phyloP scores from a whole-genome alignment of 2,888 invertebrate species.

The Chymomyza caudatula region DNA sequence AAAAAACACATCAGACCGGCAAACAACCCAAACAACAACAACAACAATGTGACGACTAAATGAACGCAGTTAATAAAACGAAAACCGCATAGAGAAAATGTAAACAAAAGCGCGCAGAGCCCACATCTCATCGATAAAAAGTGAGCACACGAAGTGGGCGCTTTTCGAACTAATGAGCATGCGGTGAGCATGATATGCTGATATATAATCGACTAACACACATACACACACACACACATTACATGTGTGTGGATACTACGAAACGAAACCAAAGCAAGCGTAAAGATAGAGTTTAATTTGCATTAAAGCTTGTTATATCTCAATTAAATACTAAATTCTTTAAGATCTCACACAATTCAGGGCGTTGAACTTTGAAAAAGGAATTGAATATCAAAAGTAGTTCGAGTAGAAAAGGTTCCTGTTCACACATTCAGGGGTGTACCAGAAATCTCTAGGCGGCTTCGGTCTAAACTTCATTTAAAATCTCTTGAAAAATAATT shows the following conservation, averaged over 20 bases:
- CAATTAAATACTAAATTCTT: neutral
- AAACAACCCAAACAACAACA: slow-evolving; percentile 2
- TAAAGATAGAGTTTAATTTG: neutral
- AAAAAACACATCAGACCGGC: neutral
- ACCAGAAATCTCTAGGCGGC: no score
- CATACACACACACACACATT: neutral
- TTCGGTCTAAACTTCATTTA: no score
- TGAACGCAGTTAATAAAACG: slow-evolving; percentile 62
- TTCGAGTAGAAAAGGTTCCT: no score
- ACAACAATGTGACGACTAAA: slow-evolving; percentile 47
- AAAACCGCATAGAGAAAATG: slow-evolving; percentile 58
- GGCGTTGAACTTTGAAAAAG: neutral
- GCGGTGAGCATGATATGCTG: slow-evolving; percentile 20
- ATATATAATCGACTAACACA: slow-evolving; percentile 4
- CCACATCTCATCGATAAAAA: neutral
- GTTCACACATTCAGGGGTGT: no score
- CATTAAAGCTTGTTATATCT: neutral
- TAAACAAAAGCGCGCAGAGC: slow-evolving; percentile 43
- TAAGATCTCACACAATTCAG: neutral
- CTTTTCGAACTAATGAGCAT: neutral
- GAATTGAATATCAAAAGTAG: no score
- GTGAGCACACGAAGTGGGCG: neutral
- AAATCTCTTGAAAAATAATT: no score
- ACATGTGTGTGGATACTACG: neutral
- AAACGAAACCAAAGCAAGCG: slow-evolving; percentile 1